phyloP scores from a whole-genome alignment of 2,797 vertebrate genomes.

The Characodon lateralis region DNA sequence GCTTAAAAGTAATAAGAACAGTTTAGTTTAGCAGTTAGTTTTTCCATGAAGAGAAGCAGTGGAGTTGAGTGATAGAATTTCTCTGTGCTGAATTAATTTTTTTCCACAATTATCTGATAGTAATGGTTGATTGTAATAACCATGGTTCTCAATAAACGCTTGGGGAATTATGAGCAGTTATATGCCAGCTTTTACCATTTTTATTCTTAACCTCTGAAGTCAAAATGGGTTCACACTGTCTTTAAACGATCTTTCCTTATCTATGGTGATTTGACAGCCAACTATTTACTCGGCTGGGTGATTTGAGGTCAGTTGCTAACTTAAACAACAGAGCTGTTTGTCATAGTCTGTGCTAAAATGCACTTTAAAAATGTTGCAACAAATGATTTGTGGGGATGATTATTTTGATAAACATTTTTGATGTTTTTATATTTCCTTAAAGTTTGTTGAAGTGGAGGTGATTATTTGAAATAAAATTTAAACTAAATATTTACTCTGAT shows the following conservation, averaged over 20 bases:
- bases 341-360: neutral
- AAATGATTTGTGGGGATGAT: neutral
- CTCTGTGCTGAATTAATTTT: neutral
- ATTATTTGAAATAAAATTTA: neutral
- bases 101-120: neutral
- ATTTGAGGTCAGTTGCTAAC: constrained; percentile 1
- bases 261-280: neutral
- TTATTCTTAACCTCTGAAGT: neutral
- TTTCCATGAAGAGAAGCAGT: neutral
- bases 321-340: neutral
- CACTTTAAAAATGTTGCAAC: neutral
- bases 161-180: neutral
- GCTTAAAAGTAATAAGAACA: neutral
- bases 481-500: neutral
- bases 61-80: neutral
- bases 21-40: neutral
- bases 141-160: neutral
- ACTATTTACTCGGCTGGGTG: neutral
- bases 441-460: neutral
- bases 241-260: constrained; percentile 6
- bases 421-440: neutral
- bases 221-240: neutral
- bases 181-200: neutral
- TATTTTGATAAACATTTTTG: neutral
- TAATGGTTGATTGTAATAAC: neutral